Percentiles rank a stretch among this genome's conserved stretches.
phyloP scores from a whole-genome alignment of 2,888 invertebrate genomes.

The Miltochrista miniata region DNA sequence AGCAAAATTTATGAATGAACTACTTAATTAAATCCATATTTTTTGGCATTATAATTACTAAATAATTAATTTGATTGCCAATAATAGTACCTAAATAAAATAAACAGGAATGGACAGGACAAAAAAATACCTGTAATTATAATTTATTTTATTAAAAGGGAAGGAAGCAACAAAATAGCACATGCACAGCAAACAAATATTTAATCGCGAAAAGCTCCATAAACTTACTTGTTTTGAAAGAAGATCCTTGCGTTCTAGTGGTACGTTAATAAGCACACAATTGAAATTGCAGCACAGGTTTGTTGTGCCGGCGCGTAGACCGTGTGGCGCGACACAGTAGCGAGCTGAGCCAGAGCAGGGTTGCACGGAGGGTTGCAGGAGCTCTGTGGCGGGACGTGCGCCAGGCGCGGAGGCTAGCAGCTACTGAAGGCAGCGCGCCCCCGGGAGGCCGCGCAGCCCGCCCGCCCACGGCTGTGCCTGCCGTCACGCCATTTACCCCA shows the following conservation, averaged over 20 bases:
- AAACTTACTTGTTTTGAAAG: constrained; percentile 55
- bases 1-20: no score
- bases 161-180: constrained; percentile 3
- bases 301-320: constrained; percentile 59
- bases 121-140: no score
- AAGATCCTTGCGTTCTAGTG: constrained; percentile 34
- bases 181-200: not conserved
- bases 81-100: no score
- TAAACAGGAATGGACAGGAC: no score
- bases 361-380: constrained; percentile 33
- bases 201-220: not conserved
- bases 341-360: constrained; percentile 25
- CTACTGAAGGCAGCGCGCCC: constrained; percentile 60
- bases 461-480: constrained; percentile 64
- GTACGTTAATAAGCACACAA: constrained; percentile 54
- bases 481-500: constrained; percentile 72
- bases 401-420: constrained; percentile 67
- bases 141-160: not conserved
- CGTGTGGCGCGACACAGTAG: constrained; percentile 23
- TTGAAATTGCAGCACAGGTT: constrained; percentile 54
- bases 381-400: constrained; percentile 66
- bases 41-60: no score
- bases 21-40: no score
- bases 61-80: no score
- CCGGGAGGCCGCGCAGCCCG: constrained; percentile 49